These are phyloP conservation scores for Abramis brama DNA, from an alignment of 2,113 vertebrate genomes.

Conservation along the genomic window DNA sequence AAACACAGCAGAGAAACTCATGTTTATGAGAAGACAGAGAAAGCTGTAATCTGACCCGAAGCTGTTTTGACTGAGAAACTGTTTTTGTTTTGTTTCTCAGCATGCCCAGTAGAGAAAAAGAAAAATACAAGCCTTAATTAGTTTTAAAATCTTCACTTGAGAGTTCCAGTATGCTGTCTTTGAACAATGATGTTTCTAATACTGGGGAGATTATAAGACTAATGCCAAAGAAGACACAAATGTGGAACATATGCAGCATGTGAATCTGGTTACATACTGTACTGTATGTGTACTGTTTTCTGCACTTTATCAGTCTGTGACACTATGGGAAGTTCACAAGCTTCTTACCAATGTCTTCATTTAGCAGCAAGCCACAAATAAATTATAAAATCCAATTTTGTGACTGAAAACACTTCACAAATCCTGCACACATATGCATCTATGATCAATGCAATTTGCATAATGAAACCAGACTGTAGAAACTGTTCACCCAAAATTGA, in stretches of 20 bases:
- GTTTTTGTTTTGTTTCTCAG: conserved; percentile 38
- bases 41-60: not conserved
- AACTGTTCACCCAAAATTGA: not conserved
- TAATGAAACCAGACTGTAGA: not conserved
- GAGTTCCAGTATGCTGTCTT: conserved; percentile 40
- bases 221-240: not conserved
- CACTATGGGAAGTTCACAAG: conserved; percentile 11
- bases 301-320: not conserved
- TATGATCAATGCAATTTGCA: not conserved
- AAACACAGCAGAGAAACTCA: not conserved
- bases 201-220: conserved; percentile 2
- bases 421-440: not conserved
- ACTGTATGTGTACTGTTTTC: not conserved
- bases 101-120: not conserved
- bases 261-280: not conserved
- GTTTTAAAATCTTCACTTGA: conserved; percentile 32
- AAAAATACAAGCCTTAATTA: conserved; percentile 28
- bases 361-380: conserved; percentile 14
- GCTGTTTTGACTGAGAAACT: conserved; percentile 9
- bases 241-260: not conserved
- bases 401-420: not conserved
- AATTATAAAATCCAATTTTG: not conserved
- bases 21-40: conserved; percentile 16
- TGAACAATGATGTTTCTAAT: conserved; percentile 16
- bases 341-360: conserved; percentile 8